These are phyloP conservation scores for Marmota flaviventris DNA, from an alignment of 2,113 vertebrate genomes.

Conservation along the genomic window DNA sequence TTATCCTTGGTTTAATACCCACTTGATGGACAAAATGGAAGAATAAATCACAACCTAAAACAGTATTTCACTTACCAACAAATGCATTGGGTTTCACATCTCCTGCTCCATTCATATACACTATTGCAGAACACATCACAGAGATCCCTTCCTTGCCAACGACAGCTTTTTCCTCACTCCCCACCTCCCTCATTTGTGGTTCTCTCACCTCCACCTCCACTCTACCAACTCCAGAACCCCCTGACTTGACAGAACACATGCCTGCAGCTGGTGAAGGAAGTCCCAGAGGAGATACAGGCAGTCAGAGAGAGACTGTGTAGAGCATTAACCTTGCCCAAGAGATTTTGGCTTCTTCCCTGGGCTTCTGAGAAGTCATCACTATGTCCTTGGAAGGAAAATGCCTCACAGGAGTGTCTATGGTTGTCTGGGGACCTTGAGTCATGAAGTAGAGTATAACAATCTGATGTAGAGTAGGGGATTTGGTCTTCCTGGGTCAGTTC, in stretches of 20 bases:
- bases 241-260: neutral
- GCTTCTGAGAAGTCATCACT: neutral
- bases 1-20: slow-evolving; percentile 33
- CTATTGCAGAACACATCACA: neutral
- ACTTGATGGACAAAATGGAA: slow-evolving; percentile 45
- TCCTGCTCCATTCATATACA: neutral
- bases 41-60: slow-evolving; percentile 34
- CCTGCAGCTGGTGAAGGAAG: neutral
- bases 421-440: neutral
- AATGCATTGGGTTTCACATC: neutral
- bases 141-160: neutral
- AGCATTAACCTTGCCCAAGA: neutral
- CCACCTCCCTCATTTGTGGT: neutral
- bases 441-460: neutral
- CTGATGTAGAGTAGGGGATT: neutral
- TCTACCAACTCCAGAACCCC: neutral
- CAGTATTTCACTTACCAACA: neutral
- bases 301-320: slow-evolving; percentile 2
- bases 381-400: neutral
- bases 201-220: neutral
- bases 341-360: neutral
- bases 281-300: neutral
- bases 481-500: neutral
- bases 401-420: neutral
- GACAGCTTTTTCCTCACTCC: neutral